Evolutionary conservation across 92 coral and sea anemone species (phyloP).

Genomic region (Palythoa caribaeorum): DNA sequence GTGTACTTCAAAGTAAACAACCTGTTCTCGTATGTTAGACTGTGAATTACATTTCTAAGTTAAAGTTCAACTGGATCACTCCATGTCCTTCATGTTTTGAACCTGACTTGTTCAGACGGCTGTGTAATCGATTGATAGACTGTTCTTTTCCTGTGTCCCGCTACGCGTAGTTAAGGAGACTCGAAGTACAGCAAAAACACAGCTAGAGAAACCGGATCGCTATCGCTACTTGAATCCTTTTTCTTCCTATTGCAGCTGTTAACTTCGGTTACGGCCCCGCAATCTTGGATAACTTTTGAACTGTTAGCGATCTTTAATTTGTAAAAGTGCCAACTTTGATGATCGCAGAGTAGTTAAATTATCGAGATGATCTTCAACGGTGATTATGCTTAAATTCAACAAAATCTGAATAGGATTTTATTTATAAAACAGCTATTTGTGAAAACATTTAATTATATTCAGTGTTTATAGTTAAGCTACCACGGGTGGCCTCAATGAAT

Average conservation of each 20-base stretch:
- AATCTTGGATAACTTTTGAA: neutral
- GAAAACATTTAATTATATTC: constrained; percentile 15
- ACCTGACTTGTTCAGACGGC: neutral
- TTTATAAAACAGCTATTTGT: constrained; percentile 8
- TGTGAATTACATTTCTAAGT: neutral
- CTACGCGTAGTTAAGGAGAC: constrained; percentile 27
- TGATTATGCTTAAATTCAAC: constrained; percentile 8
- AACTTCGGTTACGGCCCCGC: neutral
- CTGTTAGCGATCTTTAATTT: neutral
- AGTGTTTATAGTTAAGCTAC: constrained; percentile 1
- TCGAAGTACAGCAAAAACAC: constrained; percentile 1
- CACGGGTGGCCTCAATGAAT: neutral
- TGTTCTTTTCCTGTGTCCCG: neutral
- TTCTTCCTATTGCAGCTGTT: neutral
- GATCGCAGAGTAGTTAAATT: neutral
- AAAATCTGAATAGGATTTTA: constrained; percentile 19
- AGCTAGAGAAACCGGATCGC: constrained; percentile 4
- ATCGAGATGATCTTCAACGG: neutral
- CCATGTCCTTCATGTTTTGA: neutral
- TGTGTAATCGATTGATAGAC: neutral
- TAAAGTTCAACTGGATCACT: no score
- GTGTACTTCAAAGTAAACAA: neutral
- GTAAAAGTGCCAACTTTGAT: neutral
- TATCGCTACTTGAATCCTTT: neutral
- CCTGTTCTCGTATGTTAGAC: neutral